These are phyloP conservation scores for Muraenolepis orangiensis DNA, from an alignment of 2,797 vertebrate genomes.

Conservation along the genomic window DNA sequence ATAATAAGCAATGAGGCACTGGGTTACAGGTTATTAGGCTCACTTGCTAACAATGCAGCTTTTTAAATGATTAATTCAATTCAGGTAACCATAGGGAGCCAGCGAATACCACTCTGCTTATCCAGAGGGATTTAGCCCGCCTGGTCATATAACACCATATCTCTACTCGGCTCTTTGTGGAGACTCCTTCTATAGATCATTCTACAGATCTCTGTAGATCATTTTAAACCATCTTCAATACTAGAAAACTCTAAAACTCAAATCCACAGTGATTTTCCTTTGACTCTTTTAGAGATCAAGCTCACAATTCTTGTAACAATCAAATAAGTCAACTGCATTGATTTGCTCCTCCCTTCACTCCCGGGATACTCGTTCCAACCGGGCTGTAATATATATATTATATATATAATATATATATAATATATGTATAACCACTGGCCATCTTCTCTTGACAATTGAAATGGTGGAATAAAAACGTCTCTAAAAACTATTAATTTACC, in stretches of 20 bases:
- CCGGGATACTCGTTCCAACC: neutral
- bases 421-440: neutral
- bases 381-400: too few species aligned
- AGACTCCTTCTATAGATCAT: neutral
- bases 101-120: neutral
- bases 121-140: neutral
- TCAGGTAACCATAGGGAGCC: neutral
- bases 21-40: neutral
- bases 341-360: neutral
- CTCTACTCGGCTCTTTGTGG: neutral
- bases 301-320: neutral
- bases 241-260: neutral
- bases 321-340: neutral
- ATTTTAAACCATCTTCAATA: neutral
- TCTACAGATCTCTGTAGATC: too few species aligned
- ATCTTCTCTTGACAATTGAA: neutral
- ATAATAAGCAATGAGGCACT: neutral
- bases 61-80: conserved; percentile 4
- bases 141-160: neutral
- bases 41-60: neutral
- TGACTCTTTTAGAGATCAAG: neutral
- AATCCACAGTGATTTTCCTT: neutral
- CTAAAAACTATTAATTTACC: neutral
- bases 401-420: too few species aligned
- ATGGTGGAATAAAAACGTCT: neutral